Evolutionary conservation across 2,797 vertebrate species (phyloP).

Genomic region (Mionectes olivaceus): DNA sequence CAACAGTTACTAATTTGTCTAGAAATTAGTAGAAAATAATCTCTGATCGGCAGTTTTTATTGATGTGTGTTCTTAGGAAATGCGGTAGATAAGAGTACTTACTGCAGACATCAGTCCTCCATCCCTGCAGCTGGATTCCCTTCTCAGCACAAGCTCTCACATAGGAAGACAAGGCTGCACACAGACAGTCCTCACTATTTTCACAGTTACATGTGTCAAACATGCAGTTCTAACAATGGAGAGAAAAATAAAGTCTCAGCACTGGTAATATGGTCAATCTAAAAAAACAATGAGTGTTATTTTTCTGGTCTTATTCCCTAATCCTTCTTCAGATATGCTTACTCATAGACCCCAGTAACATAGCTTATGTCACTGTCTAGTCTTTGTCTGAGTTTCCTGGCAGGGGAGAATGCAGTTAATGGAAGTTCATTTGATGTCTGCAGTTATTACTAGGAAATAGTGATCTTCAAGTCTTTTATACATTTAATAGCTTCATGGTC

Average conservation of each 20-base stretch:
- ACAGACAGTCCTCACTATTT: slow-evolving; percentile 91
- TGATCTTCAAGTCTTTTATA: neutral
- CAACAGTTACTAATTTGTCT: neutral
- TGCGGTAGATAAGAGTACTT: slow-evolving; percentile 20
- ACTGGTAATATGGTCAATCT: neutral
- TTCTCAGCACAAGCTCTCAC: slow-evolving; percentile 70
- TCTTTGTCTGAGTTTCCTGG: neutral
- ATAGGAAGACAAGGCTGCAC: slow-evolving; percentile 78
- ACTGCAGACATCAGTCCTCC: slow-evolving; percentile 72
- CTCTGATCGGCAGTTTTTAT: neutral
- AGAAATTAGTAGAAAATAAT: neutral
- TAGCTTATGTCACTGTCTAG: neutral
- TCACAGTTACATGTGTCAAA: slow-evolving; percentile 94
- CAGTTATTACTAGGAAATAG: neutral
- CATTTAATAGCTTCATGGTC: neutral
- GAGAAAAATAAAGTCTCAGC: neutral
- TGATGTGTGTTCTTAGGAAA: neutral
- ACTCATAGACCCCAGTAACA: neutral
- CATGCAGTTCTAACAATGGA: slow-evolving; percentile 84
- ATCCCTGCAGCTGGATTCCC: slow-evolving; percentile 61
- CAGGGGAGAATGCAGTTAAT: neutral
- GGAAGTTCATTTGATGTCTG: neutral
- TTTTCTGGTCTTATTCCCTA: neutral
- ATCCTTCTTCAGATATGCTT: neutral
- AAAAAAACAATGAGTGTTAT: neutral